phyloP scores from a whole-genome alignment of 2,113 vertebrate genomes.

The Bolborhynchus lineola region DNA sequence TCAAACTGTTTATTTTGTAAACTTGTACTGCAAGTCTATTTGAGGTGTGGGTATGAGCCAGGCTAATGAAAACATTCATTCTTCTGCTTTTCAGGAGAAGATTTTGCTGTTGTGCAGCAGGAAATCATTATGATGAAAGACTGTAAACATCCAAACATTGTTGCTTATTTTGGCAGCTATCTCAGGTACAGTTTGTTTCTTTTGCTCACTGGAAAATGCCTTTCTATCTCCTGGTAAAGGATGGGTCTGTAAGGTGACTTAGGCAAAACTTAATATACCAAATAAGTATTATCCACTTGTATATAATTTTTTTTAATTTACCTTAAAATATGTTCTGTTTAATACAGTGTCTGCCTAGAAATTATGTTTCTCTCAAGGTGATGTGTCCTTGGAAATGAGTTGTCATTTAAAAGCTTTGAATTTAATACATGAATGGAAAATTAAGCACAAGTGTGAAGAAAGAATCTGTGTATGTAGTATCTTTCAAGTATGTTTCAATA shows the following conservation, averaged over 20 bases:
- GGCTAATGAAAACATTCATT: slow-evolving; percentile 35
- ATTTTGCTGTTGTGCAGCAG: slow-evolving; percentile 99
- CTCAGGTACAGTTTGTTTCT: slow-evolving; percentile 84
- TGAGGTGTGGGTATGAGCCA: neutral
- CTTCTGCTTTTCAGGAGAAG: slow-evolving; percentile 85
- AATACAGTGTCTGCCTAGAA: neutral
- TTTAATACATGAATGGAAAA: neutral
- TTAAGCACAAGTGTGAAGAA: neutral
- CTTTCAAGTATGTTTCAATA: neutral
- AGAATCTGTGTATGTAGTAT: neutral
- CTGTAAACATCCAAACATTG: slow-evolving; percentile 98
- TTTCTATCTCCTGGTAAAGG: neutral
- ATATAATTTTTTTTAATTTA: neutral
- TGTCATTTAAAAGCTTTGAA: neutral
- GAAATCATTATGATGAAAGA: slow-evolving; percentile 99
- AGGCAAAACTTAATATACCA: neutral
- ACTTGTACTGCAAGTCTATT: neutral
- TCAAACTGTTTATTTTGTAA: slow-evolving; percentile 18
- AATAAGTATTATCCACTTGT: neutral
- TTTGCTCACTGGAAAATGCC: neutral
- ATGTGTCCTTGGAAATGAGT: neutral
- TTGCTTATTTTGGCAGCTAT: slow-evolving; percentile 99
- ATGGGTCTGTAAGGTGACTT: neutral
- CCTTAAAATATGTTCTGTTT: neutral
- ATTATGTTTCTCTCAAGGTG: neutral